A percentile compares a stretch with the other conserved stretches of the same genome.
These are phyloP conservation scores for Arenaria interpres DNA, from an alignment of 2,113 vertebrate species.

Conservation along the genomic window DNA sequence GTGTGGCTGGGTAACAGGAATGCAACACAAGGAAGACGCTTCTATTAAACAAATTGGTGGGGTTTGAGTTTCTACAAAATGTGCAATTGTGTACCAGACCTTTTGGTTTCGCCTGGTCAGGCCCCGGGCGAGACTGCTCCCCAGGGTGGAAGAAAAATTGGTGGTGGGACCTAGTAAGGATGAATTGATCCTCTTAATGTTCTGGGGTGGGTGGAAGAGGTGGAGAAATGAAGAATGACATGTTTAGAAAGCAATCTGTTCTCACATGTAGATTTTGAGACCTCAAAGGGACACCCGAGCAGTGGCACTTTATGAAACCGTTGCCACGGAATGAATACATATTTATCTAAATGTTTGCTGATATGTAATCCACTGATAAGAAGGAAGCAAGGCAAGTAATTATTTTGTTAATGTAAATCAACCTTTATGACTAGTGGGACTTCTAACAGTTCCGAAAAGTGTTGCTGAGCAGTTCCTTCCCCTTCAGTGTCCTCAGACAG, in stretches of 20 bases:
- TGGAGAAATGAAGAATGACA: not conserved
- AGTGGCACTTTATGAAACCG: not conserved
- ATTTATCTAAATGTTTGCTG: not conserved
- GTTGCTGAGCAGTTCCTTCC: not conserved
- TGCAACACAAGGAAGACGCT: not conserved
- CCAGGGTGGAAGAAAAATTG: not conserved
- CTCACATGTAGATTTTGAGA: not conserved
- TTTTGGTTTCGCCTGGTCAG: not conserved
- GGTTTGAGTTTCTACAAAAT: not conserved
- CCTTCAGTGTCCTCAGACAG: not conserved
- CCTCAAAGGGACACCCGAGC: not conserved
- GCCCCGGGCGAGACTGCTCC: not conserved
- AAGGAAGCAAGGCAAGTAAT: not conserved
- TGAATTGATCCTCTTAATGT: not conserved
- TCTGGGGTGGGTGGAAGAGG: not conserved
- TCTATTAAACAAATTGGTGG: not conserved
- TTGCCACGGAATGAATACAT: not conserved
- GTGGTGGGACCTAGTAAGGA: not conserved
- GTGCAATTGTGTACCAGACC: not conserved
- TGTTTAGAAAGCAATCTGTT: not conserved
- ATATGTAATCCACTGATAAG: not conserved
- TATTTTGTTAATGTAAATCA: not conserved
- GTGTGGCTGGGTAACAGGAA: constrained; percentile 32
- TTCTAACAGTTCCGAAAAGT: not conserved
- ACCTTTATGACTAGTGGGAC: not conserved